A percentile compares a stretch with the other conserved stretches of the same genome.
Evolutionary conservation across 2,888 invertebrate genomes (phyloP).

Genomic region (Eueremaeus valkanovi): DNA sequence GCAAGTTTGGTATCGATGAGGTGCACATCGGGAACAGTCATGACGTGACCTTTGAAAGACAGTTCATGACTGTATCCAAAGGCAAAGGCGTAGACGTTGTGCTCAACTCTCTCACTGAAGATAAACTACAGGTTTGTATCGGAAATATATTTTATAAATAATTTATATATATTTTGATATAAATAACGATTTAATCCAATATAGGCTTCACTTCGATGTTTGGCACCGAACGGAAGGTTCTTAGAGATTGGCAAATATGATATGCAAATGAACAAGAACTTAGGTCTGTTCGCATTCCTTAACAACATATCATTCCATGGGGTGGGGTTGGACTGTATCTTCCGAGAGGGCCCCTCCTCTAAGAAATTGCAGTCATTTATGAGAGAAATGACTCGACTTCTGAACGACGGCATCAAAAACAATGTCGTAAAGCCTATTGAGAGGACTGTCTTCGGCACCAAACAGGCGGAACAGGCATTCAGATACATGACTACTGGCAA

Average conservation of each 20-base stretch:
- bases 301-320: slow-evolving; percentile 97
- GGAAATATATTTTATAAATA: slow-evolving; percentile 59
- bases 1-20: slow-evolving; percentile 78
- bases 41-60: slow-evolving; percentile 83
- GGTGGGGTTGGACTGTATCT: slow-evolving; percentile 86
- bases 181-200: background rate
- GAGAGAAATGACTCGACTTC: slow-evolving; percentile 76
- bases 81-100: slow-evolving; percentile 89
- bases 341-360: slow-evolving; percentile 68
- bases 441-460: slow-evolving; percentile 74
- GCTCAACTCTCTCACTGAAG: slow-evolving; percentile 89
- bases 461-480: slow-evolving; percentile 88
- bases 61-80: slow-evolving; percentile 73
- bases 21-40: slow-evolving; percentile 84
- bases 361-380: slow-evolving; percentile 48
- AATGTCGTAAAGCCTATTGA: slow-evolving; percentile 90
- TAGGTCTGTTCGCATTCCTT: slow-evolving; percentile 83
- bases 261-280: slow-evolving; percentile 77
- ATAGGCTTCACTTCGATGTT: slow-evolving; percentile 65
- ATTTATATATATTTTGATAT: slow-evolving; percentile 10
- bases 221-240: slow-evolving; percentile 89
- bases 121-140: slow-evolving; percentile 75
- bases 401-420: slow-evolving; percentile 74
- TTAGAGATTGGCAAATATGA: slow-evolving; percentile 97
- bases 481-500: slow-evolving; percentile 93